Conservation (phyloP, 2,113 vertebrate genomes). For the Lepisosteus osseus region DNA sequence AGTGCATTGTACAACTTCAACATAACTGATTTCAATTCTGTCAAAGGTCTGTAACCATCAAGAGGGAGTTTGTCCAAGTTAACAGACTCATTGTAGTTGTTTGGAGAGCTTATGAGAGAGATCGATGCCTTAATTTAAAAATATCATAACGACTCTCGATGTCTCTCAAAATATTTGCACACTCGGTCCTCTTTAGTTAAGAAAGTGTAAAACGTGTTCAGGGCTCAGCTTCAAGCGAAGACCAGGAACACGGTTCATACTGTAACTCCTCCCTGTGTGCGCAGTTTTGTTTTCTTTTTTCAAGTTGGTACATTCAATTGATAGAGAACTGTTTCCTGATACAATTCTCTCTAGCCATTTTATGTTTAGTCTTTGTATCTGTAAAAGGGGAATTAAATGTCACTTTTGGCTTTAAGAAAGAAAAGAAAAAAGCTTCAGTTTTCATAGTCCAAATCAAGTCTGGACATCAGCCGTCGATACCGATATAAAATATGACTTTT, state of each 20-base stretch:
- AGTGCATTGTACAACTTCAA: too few species aligned
- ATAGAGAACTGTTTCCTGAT: too few species aligned
- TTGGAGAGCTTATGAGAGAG: constrained; percentile 64
- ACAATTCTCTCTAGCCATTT: too few species aligned
- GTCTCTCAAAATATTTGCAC: constrained; percentile 41
- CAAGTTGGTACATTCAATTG: too few species aligned
- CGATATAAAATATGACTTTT: constrained; percentile 65
- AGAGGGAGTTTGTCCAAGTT: constrained; percentile 72
- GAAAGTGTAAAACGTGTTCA: background rate
- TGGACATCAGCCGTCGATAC: constrained; percentile 55
- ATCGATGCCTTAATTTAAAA: constrained; percentile 71
- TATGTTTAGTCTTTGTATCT: too few species aligned
- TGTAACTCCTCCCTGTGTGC: too few species aligned
- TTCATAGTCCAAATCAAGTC: constrained; percentile 33
- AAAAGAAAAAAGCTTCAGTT: constrained; percentile 22
- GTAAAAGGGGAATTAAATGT: too few species aligned
- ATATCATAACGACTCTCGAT: constrained; percentile 68
- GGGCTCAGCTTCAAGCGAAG: too few species aligned
- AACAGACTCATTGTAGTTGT: constrained; percentile 61
- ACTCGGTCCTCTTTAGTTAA: background rate
- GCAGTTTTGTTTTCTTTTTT: too few species aligned
- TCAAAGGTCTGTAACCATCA: constrained; percentile 47
- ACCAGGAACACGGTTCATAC: too few species aligned
- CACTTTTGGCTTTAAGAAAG: too few species aligned
- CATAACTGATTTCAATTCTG: too few species aligned